Evolutionary conservation across 2,797 vertebrate genomes (phyloP), one percentile per base, ranked within the genome.

Genomic region (Gobio occitaniae): DNA sequence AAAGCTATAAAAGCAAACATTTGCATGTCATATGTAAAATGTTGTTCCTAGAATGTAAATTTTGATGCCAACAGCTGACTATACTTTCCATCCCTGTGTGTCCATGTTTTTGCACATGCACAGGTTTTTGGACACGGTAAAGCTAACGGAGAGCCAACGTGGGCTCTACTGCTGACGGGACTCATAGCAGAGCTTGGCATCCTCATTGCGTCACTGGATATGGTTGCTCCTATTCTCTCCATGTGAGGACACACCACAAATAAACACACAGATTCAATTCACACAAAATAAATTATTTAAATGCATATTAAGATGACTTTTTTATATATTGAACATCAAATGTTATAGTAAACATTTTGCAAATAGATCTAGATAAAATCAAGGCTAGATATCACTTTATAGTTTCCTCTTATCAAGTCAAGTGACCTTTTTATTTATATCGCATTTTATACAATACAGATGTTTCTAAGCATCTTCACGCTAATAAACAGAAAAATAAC

Each of bases 151-250:
- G 98, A 99, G 86, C 98, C 98, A 0, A 99, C 98, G 0, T 99
- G 98, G 98, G 98, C 98, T 6, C 94, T 99, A 66, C 93, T 99
- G 50, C 93, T 99, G 88, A 99, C 98, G 0, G 97, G 96, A 0
- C 92, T 99, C 52, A 99, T 99, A 36, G 98, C 98, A 0, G 98
- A 99, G 89, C 93, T 99, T 16, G 98, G 98, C 65, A 99, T 99
- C 90, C 97, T 99, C 54, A 99, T 99, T 25, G 98, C 98, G 68
- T 99, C 98, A 0, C 93, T 99, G 13, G 98, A 99, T 89, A 97
- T 99, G 98, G 98, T 99, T 88, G 98, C 98, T 70, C 98, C 98
- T 5, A 99, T 99, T 82, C 96, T 99, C n/a, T 99, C 98, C 41
- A 99, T 99, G 98, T 99, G 94, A 97, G 96, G 36, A 38, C 47